These are phyloP conservation scores for Xanthia icteritia DNA, from an alignment of 2,888 invertebrate species.

Conservation along the genomic window DNA sequence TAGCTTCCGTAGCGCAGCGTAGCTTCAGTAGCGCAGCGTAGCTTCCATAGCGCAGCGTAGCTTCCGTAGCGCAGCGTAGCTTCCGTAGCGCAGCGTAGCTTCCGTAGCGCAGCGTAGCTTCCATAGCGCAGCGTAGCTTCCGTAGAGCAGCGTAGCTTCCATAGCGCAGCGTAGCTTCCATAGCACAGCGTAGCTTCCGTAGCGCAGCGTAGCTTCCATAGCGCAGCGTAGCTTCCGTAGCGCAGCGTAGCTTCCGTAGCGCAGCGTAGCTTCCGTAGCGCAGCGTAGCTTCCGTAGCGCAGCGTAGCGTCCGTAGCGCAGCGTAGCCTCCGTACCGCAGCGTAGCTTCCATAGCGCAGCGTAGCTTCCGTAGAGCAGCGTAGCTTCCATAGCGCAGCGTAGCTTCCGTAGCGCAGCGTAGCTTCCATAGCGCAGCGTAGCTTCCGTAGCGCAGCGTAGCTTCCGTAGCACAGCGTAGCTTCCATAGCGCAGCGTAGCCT, in stretches of 20 bases:
- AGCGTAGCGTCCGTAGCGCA: neutral
- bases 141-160: neutral
- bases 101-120: neutral
- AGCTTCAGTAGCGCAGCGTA: too few relatives aligned
- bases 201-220: neutral
- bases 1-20: too few relatives aligned
- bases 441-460: neutral
- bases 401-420: neutral
- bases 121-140: neutral
- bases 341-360: neutral
- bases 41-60: too few relatives aligned
- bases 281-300: neutral
- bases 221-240: neutral
- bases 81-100: neutral
- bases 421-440: neutral
- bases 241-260: neutral
- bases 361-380: neutral
- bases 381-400: neutral
- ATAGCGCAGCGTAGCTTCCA: neutral
- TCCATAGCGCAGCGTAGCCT: too few relatives aligned
- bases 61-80: neutral
- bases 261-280: neutral
- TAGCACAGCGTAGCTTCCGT: neutral
- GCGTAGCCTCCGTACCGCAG: neutral
- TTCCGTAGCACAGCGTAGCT: neutral